Base-by-base conservation (phyloP, 2,113 vertebrate species). In the Platysteira castanea region DNA sequence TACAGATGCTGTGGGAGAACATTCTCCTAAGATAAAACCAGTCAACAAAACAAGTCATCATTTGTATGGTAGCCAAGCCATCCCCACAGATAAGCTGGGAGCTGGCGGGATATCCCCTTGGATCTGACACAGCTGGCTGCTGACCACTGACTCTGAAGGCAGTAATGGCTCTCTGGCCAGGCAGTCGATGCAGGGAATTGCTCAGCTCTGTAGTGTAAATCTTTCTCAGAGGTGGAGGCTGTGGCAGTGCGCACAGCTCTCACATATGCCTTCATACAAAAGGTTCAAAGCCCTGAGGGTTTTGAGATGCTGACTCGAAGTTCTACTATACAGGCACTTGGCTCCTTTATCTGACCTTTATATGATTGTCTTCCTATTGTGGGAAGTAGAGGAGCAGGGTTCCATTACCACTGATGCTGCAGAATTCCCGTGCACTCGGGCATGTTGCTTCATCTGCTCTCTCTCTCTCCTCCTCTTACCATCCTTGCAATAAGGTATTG, bases 381-480 rank as follows among this genome's bases (percentile, higher is more conserved):
- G 2, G 37, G 65, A 84, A 84, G 13, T 33, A 30, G 53, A 61
- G 18, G 31, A 88, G 31, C n/a, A 52, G 46, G 27, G 22, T 14
- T 46, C 63, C 5, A 3, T n/a, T 57, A n/a, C 30, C 20, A 35
- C 20, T 13, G 64, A 26, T 54, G 42, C 21, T 63, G 46, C 47
- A 63, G 60, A 37, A 49, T 46, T 63, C 31, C 42, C 33, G 6
- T 42, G 12, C 3, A 0, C 10, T 75, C 60, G 22, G 20, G 3
- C 47, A 3, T 9, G 23, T 13, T 81, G 60, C 9, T 70, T 67
- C 16, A 44, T 27, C 42, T 46, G 20, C 22, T 35, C 9, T 30
- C 0, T 24, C 9, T 63, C 15, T 23, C 0, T 17, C 10, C 22
- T 15, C 21, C 15, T 26, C 7, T 84, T 31, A n/a, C 26, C 17